A percentile compares a stretch with the other conserved stretches of the same genome.
Conservation (phyloP, 2,113 vertebrate genomes). For the Gobius niger region DNA sequence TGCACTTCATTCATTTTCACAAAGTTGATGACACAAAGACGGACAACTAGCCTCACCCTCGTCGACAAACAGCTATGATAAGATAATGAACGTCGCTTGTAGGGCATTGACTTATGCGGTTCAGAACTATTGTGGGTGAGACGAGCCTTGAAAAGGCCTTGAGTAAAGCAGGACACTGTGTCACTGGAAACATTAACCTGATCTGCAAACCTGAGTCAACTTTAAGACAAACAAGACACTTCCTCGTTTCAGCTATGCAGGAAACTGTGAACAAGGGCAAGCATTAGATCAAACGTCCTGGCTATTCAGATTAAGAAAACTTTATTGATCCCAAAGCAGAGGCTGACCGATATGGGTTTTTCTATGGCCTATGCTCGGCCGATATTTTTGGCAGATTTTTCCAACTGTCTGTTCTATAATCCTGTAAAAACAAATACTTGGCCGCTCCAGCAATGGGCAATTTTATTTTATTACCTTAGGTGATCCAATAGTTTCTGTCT, state of each 20-base stretch:
- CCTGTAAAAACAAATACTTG: too few species aligned
- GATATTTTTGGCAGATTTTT: too few species aligned
- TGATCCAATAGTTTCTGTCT: too few species aligned
- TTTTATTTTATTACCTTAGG: too few species aligned
- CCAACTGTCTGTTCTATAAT: too few species aligned
- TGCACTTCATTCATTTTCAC: background rate
- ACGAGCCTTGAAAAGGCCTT: conserved; percentile 26
- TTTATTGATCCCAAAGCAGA: too few species aligned
- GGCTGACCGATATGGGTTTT: too few species aligned
- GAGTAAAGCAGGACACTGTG: background rate
- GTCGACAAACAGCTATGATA: conserved; percentile 31
- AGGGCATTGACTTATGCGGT: background rate
- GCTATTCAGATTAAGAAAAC: too few species aligned
- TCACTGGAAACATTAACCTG: conserved; percentile 28
- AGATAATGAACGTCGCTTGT: conserved; percentile 10
- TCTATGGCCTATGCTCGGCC: too few species aligned
- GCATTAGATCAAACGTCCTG: background rate
- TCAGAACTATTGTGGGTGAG: conserved; percentile 9
- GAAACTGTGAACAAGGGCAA: background rate
- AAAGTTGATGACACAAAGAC: conserved; percentile 4
- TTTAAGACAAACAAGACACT: background rate
- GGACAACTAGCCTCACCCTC: conserved; percentile 28
- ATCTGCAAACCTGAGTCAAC: background rate
- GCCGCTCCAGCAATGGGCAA: too few species aligned
- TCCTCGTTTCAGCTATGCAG: background rate